Base-by-base conservation (phyloP, 2,113 vertebrate genomes). In the Pluvianellus socialis region DNA sequence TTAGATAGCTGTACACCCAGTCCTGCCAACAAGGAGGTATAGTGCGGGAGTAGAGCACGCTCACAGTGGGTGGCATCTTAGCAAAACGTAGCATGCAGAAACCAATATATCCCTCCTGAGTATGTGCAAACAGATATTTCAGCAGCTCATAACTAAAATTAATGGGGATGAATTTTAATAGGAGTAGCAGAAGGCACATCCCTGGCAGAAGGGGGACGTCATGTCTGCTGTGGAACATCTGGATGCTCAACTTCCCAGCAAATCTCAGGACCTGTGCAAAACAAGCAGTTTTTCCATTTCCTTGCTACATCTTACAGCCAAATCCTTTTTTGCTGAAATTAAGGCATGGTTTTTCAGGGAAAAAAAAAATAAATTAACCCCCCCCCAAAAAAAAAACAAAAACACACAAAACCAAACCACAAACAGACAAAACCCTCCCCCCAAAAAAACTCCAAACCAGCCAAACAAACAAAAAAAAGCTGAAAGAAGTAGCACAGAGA, bases 121-220 rank as follows among this genome's bases (percentile, higher is more conserved):
- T 58, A 65, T 15, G 33, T 87, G 73, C 73, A 91, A 90, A 80
- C 55, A 92, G 65, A 33, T 55, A 79, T 72, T 95, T 85, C 85
- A 90, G 70, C 65, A 85, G 62, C 35, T 92, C 80, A 86, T 89
- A 94, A 91, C 77, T 44, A 81, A 74, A 92, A 92, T 65, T 84
- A 90, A 93, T 76, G 49, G 49, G 32, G 44, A 72, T 72, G 66
- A 59, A 79, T 90, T 80, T 91, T 93, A 94, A 93, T n/a, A 79
- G 49, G 40, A 82, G n/a, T 20, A 82, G 89, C 77, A 91, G 52
- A 82, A 89, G 49, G 52, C 65, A 91, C 28, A 72, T 92, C 73
- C 33, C 74, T 87, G 56, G 70, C 56, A 68, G 35, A 61, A 91
- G 30, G 56, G 44, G 44, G 20, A 80, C 1, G 11, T 89, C 38